Base-by-base conservation (phyloP, 2,888 invertebrate genomes). In the Trachelus tabidus region DNA sequence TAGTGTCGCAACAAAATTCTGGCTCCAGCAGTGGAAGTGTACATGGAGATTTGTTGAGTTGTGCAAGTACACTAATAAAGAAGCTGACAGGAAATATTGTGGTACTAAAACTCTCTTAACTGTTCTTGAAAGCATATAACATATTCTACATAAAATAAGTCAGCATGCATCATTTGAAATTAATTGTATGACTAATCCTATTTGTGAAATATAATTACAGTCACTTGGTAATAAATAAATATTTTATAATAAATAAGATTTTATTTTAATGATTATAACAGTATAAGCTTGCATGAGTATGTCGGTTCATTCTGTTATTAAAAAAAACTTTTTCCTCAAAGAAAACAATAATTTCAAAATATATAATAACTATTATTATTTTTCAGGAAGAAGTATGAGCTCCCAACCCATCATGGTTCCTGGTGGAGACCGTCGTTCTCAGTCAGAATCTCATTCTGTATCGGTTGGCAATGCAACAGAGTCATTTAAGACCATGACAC, bases 381-480 rank as follows among this genome's bases (percentile, higher is more conserved):
- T 56, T 56, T 71, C 71, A 71, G 71, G 4, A 33, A 34, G 23
- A 71, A 71, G 3, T 31, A 91, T 91, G 91, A 91, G 88, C 81
- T 89, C 91, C 6, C 91, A 89, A 83, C 90, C 91, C n/a, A 91
- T 91, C 77, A 89, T 88, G 84, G 90, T 91, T 69, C 91, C 91
- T 23, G 88, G 88, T 69, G 89, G 87, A 37, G 89, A 89, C 69
- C 87, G 88, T 23, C 86, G 85, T 34, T 81, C 85, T 15, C 86
- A 86, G 73, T 79, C 87, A 6, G 90, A 90, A 75, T 81, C 83
- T 76, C 89, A 89, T 80, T 88, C 89, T 15, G 81, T 85, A 69
- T 86, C 90, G 40, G 85, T 85, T 77, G 89, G 88, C 40, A 85
- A 87, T 74, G 82, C 87, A 33, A 84, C 83, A 0, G 90, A 90